Evolutionary conservation across 2,888 invertebrate species (phyloP), one percentile per base, ranked within the genome.

Genomic region (Callyntrura sp.): DNA sequence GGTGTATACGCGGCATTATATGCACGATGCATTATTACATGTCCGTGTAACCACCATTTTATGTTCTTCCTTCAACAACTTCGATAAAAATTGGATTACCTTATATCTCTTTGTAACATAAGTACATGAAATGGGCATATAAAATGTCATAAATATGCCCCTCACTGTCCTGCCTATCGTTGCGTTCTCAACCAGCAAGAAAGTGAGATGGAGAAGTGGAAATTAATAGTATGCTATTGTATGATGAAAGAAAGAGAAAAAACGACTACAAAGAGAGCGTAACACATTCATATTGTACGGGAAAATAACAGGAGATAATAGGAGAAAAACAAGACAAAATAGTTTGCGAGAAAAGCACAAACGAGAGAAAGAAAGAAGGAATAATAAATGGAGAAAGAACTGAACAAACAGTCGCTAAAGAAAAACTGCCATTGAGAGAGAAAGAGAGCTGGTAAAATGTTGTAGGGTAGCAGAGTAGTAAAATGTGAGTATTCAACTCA

Each of bases 381-480:
- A 82, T 73, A 88, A 84, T 23, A 79, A 70, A 84, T 78, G 68
- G 89, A 89, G 88, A 84, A 85, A 84, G 83, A 79, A 48, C n/a
- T 79, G 89, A 85, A 62, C 89, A 89, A 89, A 89, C 79, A 84
- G 87, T 81, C 43, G 78, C 43, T 65, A 28, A 35, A 81, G 35
- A 78, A 51, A 76, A 79, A 35, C 57, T 55, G 57, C 55, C 12
- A 28, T n/a, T 70, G 4, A 17, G 43, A 70, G 57, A 60, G 73
- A 25, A 20, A 62, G 23, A 3, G 35, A 70, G 6, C 51, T 48
- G 76, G 51, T 76, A 76, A n/a, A 12, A 57, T 57, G 81, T 23
- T 43, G 20, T 0, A 83, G 23, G n/a, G 28, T 35, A 35, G 76
- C 20, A 70, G 35, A 35, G 28, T 55, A 28, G 25, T 81, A 60